Base-by-base conservation (phyloP, 2,888 invertebrate genomes). In the Liposcelis brunnea region DNA sequence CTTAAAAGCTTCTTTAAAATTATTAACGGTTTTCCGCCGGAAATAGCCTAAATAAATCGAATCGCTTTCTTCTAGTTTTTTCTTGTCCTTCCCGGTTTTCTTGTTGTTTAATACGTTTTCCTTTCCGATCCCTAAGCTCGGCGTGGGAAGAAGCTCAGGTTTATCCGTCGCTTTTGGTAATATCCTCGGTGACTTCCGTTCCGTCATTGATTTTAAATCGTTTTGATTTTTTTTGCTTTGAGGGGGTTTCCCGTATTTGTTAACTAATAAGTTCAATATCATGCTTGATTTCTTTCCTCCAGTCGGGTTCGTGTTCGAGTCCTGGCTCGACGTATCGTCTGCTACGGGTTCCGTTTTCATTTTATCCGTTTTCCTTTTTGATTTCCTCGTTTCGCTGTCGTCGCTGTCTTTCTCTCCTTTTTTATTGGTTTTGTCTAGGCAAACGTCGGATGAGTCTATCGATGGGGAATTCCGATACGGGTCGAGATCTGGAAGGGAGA, bases 401-500 rank as follows among this genome's bases (percentile, higher is more conserved):
- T 36, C 37, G 1, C 16, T 35, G 14, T 47, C 48, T 33, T 44
- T 49, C 34, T 43, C 21, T 34, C 44, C 45, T 21, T 47, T 47
- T 32, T 33, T 44, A 8, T 26, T 26, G 8, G 48, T 46, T 66
- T 50, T 38, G 66, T 56, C 31, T n/a, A 21, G 16, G 21, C 36
- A 15, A 4, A 14, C 16, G 40, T 40, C 47, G 19, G 42, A 35
- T 4, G 26, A 26, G 8, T 26, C 26, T 8, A 4, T 26, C 5
- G 26, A 26, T 8, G 71, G 69, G 32, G 62, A 60, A 26, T 26
- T 26, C 26, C 26, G 26, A 2, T 45, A 47, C 46, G 79, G 77
- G 55, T 84, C 84, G 49, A 84, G 63, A 58, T 84, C 84, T 2
- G 83, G 84, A 44, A 83, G 63, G 5, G 84, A 84, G 2, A 80